Percentiles rank a stretch among this genome's conserved stretches.
These are phyloP conservation scores for Popillia japonica DNA, from an alignment of 1,140 invertebrate species.

Conservation along the genomic window DNA sequence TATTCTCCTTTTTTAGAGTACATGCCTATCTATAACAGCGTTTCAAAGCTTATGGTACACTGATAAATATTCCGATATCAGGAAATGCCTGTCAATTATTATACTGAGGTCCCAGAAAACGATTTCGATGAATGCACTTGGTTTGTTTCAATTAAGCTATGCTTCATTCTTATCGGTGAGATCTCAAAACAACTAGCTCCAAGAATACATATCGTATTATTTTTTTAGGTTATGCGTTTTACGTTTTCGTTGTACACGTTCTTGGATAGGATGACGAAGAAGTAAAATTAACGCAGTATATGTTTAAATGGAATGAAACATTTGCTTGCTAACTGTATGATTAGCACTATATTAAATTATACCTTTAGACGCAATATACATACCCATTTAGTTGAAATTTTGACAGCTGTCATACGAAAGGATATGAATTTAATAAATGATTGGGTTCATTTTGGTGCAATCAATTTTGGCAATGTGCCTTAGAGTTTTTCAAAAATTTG, in stretches of 20 bases:
- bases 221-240: slow-evolving; percentile 21
- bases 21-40: not conserved
- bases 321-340: too few relatives aligned
- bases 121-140: not conserved
- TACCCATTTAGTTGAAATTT: too few relatives aligned
- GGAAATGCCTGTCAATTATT: not conserved
- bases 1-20: not conserved
- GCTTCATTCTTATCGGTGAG: slow-evolving; percentile 20
- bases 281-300: too few relatives aligned
- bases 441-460: too few relatives aligned
- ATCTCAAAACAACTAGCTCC: not conserved
- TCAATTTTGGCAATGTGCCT: too few relatives aligned
- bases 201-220: not conserved
- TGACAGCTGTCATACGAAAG: too few relatives aligned
- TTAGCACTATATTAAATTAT: too few relatives aligned
- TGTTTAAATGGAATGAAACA: too few relatives aligned
- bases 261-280: not conserved
- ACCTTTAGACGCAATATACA: too few relatives aligned
- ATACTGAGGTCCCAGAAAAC: slow-evolving; percentile 1
- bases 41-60: slow-evolving; percentile 19
- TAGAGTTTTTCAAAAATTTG: too few relatives aligned
- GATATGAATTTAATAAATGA: too few relatives aligned
- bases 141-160: slow-evolving; percentile 27
- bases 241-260: slow-evolving; percentile 32
- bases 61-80: not conserved